Evolutionary conservation across 2,797 vertebrate genomes (phyloP).

Genomic region (Paramormyrops hopkinsi): DNA sequence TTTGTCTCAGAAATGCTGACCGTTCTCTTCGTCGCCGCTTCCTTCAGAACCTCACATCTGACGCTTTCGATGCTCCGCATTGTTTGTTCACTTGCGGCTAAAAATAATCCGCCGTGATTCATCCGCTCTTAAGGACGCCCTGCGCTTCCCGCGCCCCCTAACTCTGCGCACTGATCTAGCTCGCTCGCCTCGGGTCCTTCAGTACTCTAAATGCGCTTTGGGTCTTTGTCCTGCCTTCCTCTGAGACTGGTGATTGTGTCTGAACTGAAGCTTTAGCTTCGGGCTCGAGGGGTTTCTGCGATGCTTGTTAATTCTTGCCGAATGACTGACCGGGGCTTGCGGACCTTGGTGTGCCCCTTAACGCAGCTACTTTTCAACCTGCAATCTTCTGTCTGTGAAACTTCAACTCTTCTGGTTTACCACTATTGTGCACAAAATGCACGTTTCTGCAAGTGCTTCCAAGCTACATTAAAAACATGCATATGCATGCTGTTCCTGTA

Average conservation of each 20-base stretch:
- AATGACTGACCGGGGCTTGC: background rate
- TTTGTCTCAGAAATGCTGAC: background rate
- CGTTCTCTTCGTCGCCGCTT: constrained; percentile 20
- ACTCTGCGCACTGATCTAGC: background rate
- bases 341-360: background rate
- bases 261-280: background rate
- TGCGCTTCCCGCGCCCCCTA: background rate
- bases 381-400: background rate
- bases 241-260: too few relatives aligned
- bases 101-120: background rate
- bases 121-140: background rate
- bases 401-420: background rate
- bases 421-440: background rate
- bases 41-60: background rate
- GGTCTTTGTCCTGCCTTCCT: background rate
- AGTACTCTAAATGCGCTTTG: background rate
- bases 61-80: background rate
- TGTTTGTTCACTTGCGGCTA: background rate
- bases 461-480: background rate
- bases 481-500: background rate
- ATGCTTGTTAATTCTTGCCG: background rate
- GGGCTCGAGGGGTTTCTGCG: background rate
- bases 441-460: background rate
- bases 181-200: background rate
- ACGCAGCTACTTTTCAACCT: background rate